Evolutionary conservation across 2,113 vertebrate species (phyloP), one percentile per base, ranked within the genome.

Genomic region (Lathamus discolor): DNA sequence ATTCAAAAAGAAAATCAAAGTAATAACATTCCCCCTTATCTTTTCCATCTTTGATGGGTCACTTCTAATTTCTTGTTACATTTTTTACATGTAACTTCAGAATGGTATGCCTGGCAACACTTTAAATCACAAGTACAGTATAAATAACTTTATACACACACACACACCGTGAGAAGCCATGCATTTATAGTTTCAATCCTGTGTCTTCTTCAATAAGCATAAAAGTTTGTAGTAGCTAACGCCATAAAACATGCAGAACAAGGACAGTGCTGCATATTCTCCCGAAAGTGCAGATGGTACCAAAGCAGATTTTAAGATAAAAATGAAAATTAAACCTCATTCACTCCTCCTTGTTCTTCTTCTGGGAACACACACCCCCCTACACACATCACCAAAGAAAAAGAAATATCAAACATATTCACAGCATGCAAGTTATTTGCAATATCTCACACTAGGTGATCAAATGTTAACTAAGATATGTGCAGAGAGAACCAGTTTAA

Each of bases 231-330:
- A 49, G 13, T 13, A 61, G 20, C 28, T 41, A 59, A 67, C 41
- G 77, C 52, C 61, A 67, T 27, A 55, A 83, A 82, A 27, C 28
- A 57, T 17, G n/a, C 1, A 8, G 68, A 93, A 78, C 51, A 79
- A 63, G 22, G 46, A 80, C 39, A 90, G n/a, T 37, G 62, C 33
- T 90, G 46, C 64, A 86, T 48, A 78, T 55, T 83, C 33, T 75
- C 73, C 41, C 48, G 48, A 37, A 90, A 73, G 27, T 72, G 72
- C 90, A 92, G 54, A 90, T 43, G 35, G 29, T 62, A 63, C 23
- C 57, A 35, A 88, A 64, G 39, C 41, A 93, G 66, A 73, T 88
- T 82, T 80, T 79, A 61, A 83, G 82, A 95, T 91, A 69, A 93
- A 73, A 55, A 90, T 37, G 44, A 92, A 94, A 92, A 82, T 49